Evolutionary conservation across 2,797 vertebrate genomes (phyloP).

Genomic region (Brotula barbata): DNA sequence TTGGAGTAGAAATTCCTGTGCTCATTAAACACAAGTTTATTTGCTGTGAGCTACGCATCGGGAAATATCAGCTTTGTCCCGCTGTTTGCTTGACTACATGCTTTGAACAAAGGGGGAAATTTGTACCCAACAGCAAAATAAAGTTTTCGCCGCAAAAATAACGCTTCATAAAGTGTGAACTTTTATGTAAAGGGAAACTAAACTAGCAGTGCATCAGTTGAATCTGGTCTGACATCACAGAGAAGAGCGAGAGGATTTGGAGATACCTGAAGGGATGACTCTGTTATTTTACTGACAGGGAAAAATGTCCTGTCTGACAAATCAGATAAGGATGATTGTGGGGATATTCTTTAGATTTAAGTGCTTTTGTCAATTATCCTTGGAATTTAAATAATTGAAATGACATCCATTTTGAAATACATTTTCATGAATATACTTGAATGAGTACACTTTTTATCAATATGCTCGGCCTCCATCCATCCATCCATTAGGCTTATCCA

Average conservation of each 20-base stretch:
- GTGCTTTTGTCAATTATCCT: too few species aligned
- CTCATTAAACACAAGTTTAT: slow-evolving; percentile 34
- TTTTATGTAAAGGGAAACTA: slow-evolving; percentile 16
- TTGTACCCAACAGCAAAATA: slow-evolving; percentile 44
- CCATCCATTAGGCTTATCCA: too few species aligned
- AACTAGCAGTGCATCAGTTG: slow-evolving; percentile 28
- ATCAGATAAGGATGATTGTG: too few species aligned
- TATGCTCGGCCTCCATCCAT: too few species aligned
- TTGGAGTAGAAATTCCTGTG: slow-evolving; percentile 43
- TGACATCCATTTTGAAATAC: too few species aligned
- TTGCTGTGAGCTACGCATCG: slow-evolving; percentile 37
- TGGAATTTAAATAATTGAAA: too few species aligned
- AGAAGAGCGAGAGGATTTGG: slow-evolving; percentile 5
- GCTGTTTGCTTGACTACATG: slow-evolving; percentile 29
- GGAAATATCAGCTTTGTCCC: slow-evolving; percentile 48
- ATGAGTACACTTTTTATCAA: too few species aligned
- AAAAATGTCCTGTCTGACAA: too few species aligned
- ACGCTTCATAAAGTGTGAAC: too few species aligned
- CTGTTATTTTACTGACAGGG: too few species aligned
- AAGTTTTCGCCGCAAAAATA: slow-evolving; percentile 29
- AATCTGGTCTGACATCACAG: slow-evolving; percentile 21
- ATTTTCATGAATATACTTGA: too few species aligned
- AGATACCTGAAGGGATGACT: slow-evolving; percentile 39
- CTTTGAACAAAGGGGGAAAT: slow-evolving; percentile 22
- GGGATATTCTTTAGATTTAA: too few species aligned